phyloP scores from a whole-genome alignment of 2,888 invertebrate genomes.

The Sepiola atlantica region DNA sequence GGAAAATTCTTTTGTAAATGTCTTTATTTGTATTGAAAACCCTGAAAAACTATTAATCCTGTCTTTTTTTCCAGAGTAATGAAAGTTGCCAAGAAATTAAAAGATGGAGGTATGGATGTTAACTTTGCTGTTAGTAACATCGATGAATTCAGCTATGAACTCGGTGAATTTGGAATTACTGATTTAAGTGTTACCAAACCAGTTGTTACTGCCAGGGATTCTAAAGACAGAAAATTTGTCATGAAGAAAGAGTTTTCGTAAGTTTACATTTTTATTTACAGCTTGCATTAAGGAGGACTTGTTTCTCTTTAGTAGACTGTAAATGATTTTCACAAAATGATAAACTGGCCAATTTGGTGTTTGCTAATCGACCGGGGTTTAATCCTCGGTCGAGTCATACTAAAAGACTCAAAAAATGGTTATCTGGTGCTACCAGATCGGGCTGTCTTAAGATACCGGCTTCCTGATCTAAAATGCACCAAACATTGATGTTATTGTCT shows the following conservation, averaged over 20 bases:
- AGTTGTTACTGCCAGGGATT: constrained; percentile 87
- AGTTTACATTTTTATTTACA: constrained; percentile 53
- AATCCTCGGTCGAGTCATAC: no score
- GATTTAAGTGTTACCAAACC: constrained; percentile 90
- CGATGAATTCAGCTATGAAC: constrained; percentile 94
- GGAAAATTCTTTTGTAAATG: background rate
- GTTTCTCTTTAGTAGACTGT: background rate
- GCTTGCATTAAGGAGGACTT: background rate
- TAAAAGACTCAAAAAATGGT: no score
- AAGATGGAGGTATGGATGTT: constrained; percentile 78
- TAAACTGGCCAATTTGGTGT: no score
- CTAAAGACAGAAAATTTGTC: constrained; percentile 89
- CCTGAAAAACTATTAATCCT: background rate
- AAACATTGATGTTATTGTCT: no score
- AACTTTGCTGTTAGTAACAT: constrained; percentile 93
- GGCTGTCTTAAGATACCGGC: no score
- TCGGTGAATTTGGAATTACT: constrained; percentile 94
- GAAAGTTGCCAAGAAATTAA: constrained; percentile 86
- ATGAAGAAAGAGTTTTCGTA: constrained; percentile 93
- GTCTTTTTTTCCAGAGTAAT: constrained; percentile 81
- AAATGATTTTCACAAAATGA: background rate
- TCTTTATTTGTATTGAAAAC: background rate
- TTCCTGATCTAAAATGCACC: no score
- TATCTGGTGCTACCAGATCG: no score
- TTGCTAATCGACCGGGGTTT: no score